Evolutionary conservation across 1,140 invertebrate genomes (phyloP).

Genomic region (Brachionus sp.): DNA sequence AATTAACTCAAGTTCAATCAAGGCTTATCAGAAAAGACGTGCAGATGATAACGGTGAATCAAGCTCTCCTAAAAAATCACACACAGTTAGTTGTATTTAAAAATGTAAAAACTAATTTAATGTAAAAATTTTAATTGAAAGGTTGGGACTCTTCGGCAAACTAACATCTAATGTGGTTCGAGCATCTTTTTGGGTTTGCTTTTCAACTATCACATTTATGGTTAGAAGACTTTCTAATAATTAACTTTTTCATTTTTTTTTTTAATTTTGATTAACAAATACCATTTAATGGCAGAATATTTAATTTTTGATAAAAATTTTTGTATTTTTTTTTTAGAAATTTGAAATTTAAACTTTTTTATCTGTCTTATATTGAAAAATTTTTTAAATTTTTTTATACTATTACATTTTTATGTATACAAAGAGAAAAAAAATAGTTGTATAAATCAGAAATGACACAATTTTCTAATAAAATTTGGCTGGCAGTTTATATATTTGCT

Average conservation of each 20-base stretch:
- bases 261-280: neutral
- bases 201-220: neutral
- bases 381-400: neutral
- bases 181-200: slow-evolving; percentile 3
- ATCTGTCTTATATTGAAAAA: neutral
- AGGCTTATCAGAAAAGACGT: slow-evolving; percentile 33
- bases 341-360: neutral
- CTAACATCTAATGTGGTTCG: slow-evolving; percentile 36
- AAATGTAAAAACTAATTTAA: neutral
- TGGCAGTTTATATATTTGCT: neutral
- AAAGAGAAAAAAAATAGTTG: neutral
- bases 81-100: neutral
- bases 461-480: neutral
- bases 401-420: neutral
- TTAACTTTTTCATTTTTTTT: slow-evolving; percentile 32
- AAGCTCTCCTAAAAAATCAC: slow-evolving; percentile 28
- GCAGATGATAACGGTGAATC: slow-evolving; percentile 29
- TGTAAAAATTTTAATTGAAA: neutral
- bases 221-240: neutral
- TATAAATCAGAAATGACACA: neutral
- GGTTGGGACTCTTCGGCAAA: slow-evolving; percentile 34
- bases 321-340: neutral
- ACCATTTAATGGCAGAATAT: slow-evolving; percentile 1
- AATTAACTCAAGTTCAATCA: slow-evolving; percentile 21
- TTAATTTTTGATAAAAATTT: neutral